Conservation (phyloP, 2,113 vertebrate species). For the Catagonus wagneri region DNA sequence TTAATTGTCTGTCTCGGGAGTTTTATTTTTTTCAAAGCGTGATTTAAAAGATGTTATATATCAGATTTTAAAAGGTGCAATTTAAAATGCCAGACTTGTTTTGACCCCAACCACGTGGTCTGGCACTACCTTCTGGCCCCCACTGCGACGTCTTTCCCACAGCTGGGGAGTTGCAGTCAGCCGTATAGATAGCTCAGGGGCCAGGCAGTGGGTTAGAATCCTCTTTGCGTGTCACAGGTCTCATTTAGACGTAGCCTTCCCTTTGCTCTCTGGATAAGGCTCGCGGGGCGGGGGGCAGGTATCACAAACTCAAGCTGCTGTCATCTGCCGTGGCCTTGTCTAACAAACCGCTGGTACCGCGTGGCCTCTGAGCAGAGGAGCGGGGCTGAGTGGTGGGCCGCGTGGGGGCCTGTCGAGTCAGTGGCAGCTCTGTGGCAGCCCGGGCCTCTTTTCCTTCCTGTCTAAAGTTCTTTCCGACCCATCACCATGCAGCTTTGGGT, state of each 20-base stretch:
- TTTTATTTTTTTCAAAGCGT: conserved; percentile 53
- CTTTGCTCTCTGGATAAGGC: neutral
- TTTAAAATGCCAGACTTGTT: conserved; percentile 2
- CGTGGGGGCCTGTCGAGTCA: neutral
- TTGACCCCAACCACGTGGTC: neutral
- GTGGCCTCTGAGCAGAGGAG: neutral
- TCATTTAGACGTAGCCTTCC: neutral
- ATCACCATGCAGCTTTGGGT: neutral
- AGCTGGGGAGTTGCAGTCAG: neutral
- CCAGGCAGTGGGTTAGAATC: neutral
- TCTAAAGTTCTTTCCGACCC: neutral
- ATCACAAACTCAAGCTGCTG: neutral
- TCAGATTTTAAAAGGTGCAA: neutral
- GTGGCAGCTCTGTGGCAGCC: neutral
- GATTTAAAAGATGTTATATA: neutral
- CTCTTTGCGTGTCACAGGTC: neutral
- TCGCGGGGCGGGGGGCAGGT: neutral
- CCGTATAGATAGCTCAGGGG: neutral
- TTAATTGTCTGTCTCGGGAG: conserved; percentile 40
- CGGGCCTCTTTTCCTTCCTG: neutral
- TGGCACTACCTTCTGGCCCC: neutral
- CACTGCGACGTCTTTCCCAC: neutral
- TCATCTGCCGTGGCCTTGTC: neutral
- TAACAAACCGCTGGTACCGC: accelerated
- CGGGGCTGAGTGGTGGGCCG: neutral